phyloP scores from a whole-genome alignment of 2,888 invertebrate species.

The Gryllus longicercus region DNA sequence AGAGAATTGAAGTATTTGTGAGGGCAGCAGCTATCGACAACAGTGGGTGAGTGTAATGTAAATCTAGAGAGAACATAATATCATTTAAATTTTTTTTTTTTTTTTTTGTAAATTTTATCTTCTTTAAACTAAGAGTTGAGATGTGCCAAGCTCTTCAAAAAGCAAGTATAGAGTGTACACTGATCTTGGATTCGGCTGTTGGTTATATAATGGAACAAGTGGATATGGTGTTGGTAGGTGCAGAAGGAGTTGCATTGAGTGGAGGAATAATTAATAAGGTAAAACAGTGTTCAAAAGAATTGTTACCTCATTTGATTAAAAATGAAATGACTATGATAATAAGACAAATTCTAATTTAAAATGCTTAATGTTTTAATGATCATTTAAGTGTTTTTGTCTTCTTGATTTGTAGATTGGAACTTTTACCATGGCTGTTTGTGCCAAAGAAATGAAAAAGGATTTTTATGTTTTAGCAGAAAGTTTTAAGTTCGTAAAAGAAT shows the following conservation, averaged over 20 bases:
- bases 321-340: too few relatives aligned
- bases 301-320: too few relatives aligned
- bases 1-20: constrained; percentile 85
- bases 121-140: constrained; percentile 44
- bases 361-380: too few relatives aligned
- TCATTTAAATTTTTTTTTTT: not conserved
- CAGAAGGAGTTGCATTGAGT: constrained; percentile 96
- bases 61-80: constrained; percentile 6
- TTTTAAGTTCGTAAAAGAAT: constrained; percentile 92
- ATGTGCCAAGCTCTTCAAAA: constrained; percentile 71
- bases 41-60: constrained; percentile 62
- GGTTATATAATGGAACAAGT: constrained; percentile 95
- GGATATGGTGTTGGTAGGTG: constrained; percentile 92
- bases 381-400: too few relatives aligned
- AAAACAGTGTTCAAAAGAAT: constrained; percentile 37
- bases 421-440: constrained; percentile 79
- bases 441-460: constrained; percentile 86
- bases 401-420: constrained; percentile 66
- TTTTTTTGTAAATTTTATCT: not conserved
- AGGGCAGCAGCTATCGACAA: constrained; percentile 80
- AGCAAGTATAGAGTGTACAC: constrained; percentile 72
- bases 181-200: constrained; percentile 86
- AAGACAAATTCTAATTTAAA: too few relatives aligned
- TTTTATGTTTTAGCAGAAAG: constrained; percentile 95
- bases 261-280: constrained; percentile 98